Evolutionary conservation across 2,888 invertebrate genomes (phyloP).

Genomic region (Dioctria rufipes): DNA sequence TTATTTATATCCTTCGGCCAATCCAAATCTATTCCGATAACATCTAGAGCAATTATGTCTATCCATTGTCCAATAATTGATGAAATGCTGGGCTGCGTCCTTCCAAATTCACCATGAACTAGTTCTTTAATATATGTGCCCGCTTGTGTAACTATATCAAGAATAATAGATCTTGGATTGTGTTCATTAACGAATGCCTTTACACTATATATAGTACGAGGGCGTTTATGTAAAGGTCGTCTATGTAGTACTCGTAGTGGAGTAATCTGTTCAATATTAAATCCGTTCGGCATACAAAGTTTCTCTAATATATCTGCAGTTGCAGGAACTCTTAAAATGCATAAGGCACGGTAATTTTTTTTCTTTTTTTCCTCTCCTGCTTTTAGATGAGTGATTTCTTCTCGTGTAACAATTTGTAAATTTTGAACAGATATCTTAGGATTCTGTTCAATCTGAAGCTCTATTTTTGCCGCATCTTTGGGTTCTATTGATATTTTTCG

Average conservation of each 20-base stretch:
- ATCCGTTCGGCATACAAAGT: constrained; percentile 68
- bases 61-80: constrained; percentile 79
- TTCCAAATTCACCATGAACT: constrained; percentile 95
- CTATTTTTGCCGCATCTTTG: constrained; percentile 74
- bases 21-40: constrained; percentile 81
- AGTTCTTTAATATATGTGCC: constrained; percentile 99
- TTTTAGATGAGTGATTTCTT: constrained; percentile 81
- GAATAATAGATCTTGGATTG: constrained; percentile 72
- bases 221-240: constrained; percentile 81
- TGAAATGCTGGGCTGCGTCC: constrained; percentile 85
- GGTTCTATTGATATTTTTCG: constrained; percentile 73
- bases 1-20: constrained; percentile 77
- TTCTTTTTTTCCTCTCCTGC: constrained; percentile 90
- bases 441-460: constrained; percentile 73
- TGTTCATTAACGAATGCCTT: constrained; percentile 74
- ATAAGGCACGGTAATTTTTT: constrained; percentile 90
- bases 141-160: constrained; percentile 86
- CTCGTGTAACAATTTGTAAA: constrained; percentile 79
- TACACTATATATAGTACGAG: constrained; percentile 78
- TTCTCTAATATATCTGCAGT: constrained; percentile 74
- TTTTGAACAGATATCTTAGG: constrained; percentile 76
- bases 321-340: constrained; percentile 72
- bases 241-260: constrained; percentile 93
- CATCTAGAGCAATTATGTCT: constrained; percentile 95
- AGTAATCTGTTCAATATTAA: constrained; percentile 85